These are phyloP conservation scores for Polyommatus icarus DNA, from an alignment of 2,888 invertebrate species.

Conservation along the genomic window DNA sequence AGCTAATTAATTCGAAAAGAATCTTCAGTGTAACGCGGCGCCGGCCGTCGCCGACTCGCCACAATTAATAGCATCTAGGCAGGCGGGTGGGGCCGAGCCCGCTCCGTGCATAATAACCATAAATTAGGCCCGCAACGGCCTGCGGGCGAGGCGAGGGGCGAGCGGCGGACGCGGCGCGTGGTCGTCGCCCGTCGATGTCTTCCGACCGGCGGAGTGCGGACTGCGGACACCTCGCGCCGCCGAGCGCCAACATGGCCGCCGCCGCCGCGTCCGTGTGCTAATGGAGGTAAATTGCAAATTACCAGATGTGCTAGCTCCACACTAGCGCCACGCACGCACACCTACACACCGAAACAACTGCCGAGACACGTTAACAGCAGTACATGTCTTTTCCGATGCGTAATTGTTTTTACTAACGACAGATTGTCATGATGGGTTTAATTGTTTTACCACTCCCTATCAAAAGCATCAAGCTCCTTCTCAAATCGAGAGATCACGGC, in stretches of 20 bases:
- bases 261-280: slow-evolving; percentile 1
- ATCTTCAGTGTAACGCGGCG: background rate
- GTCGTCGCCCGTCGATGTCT: slow-evolving; percentile 34
- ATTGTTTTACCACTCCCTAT: background rate
- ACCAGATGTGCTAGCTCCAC: slow-evolving; percentile 13
- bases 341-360: background rate
- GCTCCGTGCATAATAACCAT: slow-evolving; percentile 17
- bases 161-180: slow-evolving; percentile 27
- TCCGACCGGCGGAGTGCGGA: background rate
- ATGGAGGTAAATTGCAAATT: slow-evolving; percentile 27
- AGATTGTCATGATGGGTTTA: background rate
- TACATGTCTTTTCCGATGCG: background rate
- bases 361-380: background rate
- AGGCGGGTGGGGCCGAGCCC: slow-evolving; percentile 6
- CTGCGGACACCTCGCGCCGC: background rate
- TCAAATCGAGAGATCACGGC: too few species aligned
- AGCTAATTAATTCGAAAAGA: background rate
- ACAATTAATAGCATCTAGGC: slow-evolving; percentile 21
- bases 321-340: slow-evolving; percentile 5
- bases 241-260: slow-evolving; percentile 22
- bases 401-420: background rate
- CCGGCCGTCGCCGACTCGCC: background rate
- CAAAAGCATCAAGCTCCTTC: background rate
- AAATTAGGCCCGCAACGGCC: background rate
- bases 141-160: background rate